A percentile compares a stretch with the other conserved stretches of the same genome.
Conservation (phyloP, 2,113 vertebrate genomes). For the Pteronura brasiliensis region DNA sequence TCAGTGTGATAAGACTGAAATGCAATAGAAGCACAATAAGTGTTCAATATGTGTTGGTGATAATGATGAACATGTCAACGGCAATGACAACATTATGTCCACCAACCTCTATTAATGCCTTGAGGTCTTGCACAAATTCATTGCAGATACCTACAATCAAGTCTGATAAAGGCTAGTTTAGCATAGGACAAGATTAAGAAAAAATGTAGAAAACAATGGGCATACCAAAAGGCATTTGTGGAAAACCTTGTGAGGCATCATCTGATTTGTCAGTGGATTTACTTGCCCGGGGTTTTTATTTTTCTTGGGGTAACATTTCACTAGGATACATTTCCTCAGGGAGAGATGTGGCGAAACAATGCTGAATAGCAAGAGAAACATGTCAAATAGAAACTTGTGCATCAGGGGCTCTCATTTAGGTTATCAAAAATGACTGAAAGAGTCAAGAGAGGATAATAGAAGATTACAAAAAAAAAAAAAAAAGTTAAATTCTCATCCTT, state of each 20-base stretch:
- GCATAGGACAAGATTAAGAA: background rate
- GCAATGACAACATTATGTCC: background rate
- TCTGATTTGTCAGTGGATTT: background rate
- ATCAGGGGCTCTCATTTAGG: background rate
- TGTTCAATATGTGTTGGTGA: background rate
- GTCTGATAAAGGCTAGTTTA: background rate
- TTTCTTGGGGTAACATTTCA: background rate
- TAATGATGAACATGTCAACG: no score
- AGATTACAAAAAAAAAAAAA: background rate
- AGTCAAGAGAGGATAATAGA: background rate
- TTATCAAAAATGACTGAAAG: constrained; percentile 9
- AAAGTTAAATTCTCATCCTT: background rate
- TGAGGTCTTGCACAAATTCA: background rate
- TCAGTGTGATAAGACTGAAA: background rate
- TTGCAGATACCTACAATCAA: background rate
- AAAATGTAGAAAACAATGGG: background rate
- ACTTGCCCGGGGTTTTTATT: background rate
- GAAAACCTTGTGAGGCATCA: background rate
- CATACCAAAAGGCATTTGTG: background rate
- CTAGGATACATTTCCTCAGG: background rate
- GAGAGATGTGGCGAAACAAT: background rate
- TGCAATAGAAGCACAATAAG: background rate
- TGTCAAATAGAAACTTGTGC: background rate
- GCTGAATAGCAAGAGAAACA: background rate
- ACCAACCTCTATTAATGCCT: background rate